Percentiles rank a stretch among this genome's conserved stretches.
phyloP scores from a whole-genome alignment of 2,113 vertebrate genomes.

The Odontophorus gujanensis region DNA sequence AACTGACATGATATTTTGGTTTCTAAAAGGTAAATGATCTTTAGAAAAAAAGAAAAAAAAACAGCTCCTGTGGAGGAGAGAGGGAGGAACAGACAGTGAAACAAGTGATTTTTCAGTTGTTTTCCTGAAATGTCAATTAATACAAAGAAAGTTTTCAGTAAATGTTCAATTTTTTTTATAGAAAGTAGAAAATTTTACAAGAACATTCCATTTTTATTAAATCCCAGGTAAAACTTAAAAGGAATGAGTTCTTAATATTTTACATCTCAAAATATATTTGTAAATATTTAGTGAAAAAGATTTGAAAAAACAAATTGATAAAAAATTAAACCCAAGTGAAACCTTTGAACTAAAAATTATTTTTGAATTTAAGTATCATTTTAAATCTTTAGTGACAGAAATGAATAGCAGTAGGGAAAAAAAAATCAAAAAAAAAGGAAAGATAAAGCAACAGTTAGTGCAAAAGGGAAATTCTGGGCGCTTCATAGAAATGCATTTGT shows the following conservation, averaged over 20 bases:
- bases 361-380: neutral
- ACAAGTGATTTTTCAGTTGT: neutral
- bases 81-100: neutral
- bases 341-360: neutral
- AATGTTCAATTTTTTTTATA: neutral
- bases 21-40: neutral
- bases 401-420: neutral
- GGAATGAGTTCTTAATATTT: neutral
- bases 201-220: neutral
- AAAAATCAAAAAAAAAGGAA: accelerated
- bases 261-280: neutral
- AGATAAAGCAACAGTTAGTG: neutral
- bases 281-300: neutral
- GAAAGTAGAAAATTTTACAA: neutral
- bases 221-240: neutral
- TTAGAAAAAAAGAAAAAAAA: neutral
- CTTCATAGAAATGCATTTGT: neutral
- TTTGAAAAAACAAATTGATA: neutral
- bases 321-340: neutral
- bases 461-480: neutral
- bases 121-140: neutral
- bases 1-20: neutral
- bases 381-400: neutral
- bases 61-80: neutral
- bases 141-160: neutral